phyloP scores from a whole-genome alignment of 2,797 vertebrate species.

The Siniperca undulata region DNA sequence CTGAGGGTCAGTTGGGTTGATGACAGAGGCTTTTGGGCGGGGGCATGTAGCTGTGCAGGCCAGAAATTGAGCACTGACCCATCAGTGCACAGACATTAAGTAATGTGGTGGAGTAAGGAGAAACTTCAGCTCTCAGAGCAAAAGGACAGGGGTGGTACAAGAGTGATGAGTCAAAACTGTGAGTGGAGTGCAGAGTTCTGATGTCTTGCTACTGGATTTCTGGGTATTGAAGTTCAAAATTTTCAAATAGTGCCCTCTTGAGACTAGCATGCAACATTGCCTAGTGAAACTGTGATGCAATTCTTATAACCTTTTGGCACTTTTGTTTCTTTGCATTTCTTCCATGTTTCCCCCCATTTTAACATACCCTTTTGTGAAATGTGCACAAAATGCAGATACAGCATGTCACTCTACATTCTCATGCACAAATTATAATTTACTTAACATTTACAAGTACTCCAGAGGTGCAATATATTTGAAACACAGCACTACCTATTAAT shows the following conservation, averaged over 20 bases:
- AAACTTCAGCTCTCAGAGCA: neutral
- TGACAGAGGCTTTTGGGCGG: neutral
- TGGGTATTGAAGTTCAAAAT: neutral
- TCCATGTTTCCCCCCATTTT: neutral
- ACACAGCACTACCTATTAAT: neutral
- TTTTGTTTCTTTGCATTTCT: neutral
- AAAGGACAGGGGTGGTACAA: neutral
- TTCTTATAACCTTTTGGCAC: neutral
- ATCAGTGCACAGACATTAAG: neutral
- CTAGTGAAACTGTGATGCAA: neutral
- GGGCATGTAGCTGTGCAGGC: neutral
- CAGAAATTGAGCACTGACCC: neutral
- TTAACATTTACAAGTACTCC: neutral
- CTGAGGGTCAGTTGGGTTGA: neutral
- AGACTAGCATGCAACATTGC: neutral
- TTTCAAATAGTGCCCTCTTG: neutral
- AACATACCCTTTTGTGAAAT: neutral
- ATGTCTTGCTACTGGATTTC: neutral
- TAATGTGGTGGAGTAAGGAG: neutral
- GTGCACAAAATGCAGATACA: neutral
- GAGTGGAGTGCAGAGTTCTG: neutral
- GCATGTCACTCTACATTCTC: neutral
- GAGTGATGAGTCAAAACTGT: constrained; percentile 7
- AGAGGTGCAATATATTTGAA: neutral
- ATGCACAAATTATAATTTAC: too few relatives aligned